A percentile compares a stretch with the other conserved stretches of the same genome.
phyloP scores from a whole-genome alignment of 1,140 invertebrate genomes.

The Theocolax elegans region DNA sequence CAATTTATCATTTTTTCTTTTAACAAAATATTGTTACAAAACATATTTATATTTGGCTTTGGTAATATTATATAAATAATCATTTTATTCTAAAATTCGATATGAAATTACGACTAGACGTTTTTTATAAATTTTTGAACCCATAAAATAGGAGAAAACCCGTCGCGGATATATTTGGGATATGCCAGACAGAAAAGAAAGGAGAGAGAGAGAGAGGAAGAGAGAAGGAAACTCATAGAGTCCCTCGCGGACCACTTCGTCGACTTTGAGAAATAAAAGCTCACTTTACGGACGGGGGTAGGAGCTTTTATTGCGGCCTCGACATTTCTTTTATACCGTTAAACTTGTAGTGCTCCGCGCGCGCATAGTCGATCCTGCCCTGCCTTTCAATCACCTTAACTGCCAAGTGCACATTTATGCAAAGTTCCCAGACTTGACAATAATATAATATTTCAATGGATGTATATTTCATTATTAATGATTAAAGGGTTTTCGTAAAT shows the following conservation, averaged over 20 bases:
- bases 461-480: no score
- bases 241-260: slow-evolving; percentile 55
- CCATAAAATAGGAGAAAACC: no score
- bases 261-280: slow-evolving; percentile 65
- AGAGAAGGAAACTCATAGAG: slow-evolving; percentile 33
- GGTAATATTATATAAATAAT: no score
- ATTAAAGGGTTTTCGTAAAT: no score
- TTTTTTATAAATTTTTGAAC: no score
- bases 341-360: slow-evolving; percentile 44
- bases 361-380: slow-evolving; percentile 18
- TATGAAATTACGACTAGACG: no score
- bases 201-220: slow-evolving; percentile 44
- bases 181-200: not conserved
- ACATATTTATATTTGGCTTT: no score
- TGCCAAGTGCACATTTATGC: slow-evolving; percentile 37
- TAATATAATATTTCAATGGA: no score
- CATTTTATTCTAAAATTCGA: no score
- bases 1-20: no score
- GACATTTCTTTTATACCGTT: slow-evolving; percentile 59
- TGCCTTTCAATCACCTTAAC: slow-evolving; percentile 60
- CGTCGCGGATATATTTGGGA: not conserved
- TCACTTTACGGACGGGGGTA: slow-evolving; percentile 57
- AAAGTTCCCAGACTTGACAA: slow-evolving; percentile 48
- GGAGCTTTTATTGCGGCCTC: slow-evolving; percentile 62
- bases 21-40: no score